Evolutionary conservation across 2,888 invertebrate species (phyloP), one percentile per base, ranked within the genome.

Genomic region (Thysanoteuthis rhombus): DNA sequence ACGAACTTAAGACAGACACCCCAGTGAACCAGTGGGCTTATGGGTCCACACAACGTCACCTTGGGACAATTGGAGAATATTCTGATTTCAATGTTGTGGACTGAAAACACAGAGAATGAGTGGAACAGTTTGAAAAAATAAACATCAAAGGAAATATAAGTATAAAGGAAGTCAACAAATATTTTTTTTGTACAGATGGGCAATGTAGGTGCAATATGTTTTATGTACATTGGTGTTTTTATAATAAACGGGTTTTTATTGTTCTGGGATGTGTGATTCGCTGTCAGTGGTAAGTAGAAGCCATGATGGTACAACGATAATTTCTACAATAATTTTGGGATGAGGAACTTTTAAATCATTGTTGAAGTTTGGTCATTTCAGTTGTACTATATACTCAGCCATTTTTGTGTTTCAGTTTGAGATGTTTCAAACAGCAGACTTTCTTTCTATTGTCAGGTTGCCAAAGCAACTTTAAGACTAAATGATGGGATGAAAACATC

Each of bases 1-100:
- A 75, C 75, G 75, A 75, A 75, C 75, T 75, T 75, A 75, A 75
- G 75, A 75, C 75, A 75, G 75, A 75, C 75, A 75, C 75, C 75
- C 75, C 75, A 75, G 75, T 75, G 75, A 75, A 75, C 75, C 75
- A 75, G 75, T 75, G 75, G 75, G 75, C 75, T 75, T 75, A 75
- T 75, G 75, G 36, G 75, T 75, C 75, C 75, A 75, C 75, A 75
- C 75, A 36, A 75, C 75, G 16, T 75, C n/a, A 75, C 75, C 75
- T 36, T n/a, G n/a, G 75, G 75, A 75, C 3, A 16, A 25, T 75
- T n/a, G 16, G 75, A 75, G 75, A 75, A 75, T 75, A 75, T 75
- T 75, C 75, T 75, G 75, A 75, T 75, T n/a, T 25, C 75, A 75
- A 75, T 36, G 75, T 75, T 75, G n/a, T 75, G n/a, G 75, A 75